These are phyloP conservation scores for Orchesellides sinensis DNA, from an alignment of 2,888 invertebrate species.

Conservation along the genomic window DNA sequence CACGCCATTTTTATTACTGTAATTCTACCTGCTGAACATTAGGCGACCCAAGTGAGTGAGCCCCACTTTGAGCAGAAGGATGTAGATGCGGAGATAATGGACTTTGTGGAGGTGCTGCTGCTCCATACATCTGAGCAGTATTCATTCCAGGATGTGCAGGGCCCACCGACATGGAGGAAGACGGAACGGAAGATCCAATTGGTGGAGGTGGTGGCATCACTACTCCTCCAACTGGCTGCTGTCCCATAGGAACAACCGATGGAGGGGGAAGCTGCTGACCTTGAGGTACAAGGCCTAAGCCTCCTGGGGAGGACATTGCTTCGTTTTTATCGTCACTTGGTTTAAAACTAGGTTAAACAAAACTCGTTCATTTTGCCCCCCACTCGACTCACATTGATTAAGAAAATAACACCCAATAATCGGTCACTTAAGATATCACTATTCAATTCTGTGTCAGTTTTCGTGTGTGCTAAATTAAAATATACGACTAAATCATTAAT, in stretches of 20 bases:
- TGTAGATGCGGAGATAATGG: slow-evolving; percentile 10
- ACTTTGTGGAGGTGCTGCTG: neutral
- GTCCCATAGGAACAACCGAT: neutral
- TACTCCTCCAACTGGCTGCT: slow-evolving; percentile 1
- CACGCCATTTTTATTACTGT: no score
- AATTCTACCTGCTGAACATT: neutral
- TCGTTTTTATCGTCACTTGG: neutral
- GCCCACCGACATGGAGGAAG: neutral
- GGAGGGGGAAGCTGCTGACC: slow-evolving; percentile 22
- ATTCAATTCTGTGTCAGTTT: no score
- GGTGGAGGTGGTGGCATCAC: slow-evolving; percentile 7
- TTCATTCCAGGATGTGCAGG: slow-evolving; percentile 3
- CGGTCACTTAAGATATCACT: no score
- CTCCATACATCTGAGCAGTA: slow-evolving; percentile 14
- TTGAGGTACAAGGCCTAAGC: slow-evolving; percentile 28
- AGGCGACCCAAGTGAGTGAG: neutral
- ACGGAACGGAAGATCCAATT: neutral
- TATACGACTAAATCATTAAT: no score
- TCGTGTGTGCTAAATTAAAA: no score
- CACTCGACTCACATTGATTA: no score
- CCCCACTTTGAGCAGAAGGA: slow-evolving; percentile 5
- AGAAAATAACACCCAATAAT: no score
- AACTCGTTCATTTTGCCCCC: no score
- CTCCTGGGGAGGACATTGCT: slow-evolving; percentile 38
- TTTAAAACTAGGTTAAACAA: neutral